Percentiles rank a stretch among this genome's conserved stretches.
Evolutionary conservation across 2,797 vertebrate species (phyloP).

Genomic region (Caiman crocodilus): DNA sequence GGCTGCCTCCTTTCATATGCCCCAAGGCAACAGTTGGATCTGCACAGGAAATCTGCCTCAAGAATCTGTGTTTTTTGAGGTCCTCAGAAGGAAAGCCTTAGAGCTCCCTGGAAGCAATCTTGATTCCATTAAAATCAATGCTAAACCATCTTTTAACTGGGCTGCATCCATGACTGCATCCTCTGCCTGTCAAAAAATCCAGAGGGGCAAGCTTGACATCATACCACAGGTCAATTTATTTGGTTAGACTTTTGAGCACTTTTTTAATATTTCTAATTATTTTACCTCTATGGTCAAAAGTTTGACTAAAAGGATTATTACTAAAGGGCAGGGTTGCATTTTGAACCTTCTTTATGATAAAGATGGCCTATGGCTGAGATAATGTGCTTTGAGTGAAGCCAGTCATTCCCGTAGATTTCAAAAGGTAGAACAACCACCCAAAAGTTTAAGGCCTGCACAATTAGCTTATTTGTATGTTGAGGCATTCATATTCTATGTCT

Average conservation of each 20-base stretch:
- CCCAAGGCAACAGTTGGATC: background rate
- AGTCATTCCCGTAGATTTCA: background rate
- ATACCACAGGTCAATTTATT: background rate
- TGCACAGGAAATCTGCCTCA: background rate
- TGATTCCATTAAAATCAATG: background rate
- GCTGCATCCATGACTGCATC: background rate
- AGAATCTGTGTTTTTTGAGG: background rate
- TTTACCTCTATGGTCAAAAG: background rate
- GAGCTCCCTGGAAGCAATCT: background rate
- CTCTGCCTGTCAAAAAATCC: background rate
- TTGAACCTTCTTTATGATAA: background rate
- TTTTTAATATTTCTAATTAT: background rate
- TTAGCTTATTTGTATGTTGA: no score
- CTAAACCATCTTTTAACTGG: background rate
- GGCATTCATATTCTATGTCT: background rate
- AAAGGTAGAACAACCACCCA: background rate
- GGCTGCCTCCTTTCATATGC: background rate
- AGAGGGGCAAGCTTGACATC: background rate
- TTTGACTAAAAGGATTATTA: background rate
- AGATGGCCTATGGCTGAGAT: background rate
- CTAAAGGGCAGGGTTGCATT: background rate
- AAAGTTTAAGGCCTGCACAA: background rate
- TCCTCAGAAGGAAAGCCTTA: background rate
- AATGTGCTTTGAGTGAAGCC: background rate
- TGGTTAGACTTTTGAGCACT: background rate